phyloP scores from a whole-genome alignment of 2,888 invertebrate genomes.

The Caenorhabditis plicata region DNA sequence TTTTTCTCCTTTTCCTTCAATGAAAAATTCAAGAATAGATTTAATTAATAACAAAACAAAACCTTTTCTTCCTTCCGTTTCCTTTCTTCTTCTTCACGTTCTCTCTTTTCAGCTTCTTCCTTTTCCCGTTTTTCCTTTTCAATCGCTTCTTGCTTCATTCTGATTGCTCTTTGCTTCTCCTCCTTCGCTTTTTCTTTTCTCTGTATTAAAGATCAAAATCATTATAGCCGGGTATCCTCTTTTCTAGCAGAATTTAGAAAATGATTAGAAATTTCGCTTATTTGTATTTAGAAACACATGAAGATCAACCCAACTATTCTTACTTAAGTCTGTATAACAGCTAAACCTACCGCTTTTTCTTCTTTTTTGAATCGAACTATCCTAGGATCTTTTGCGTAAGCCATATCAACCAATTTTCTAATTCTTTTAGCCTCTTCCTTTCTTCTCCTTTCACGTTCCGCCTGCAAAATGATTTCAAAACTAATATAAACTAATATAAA shows the following conservation, averaged over 20 bases:
- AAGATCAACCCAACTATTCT: background rate
- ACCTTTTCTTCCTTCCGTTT: conserved; percentile 29
- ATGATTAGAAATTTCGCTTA: background rate
- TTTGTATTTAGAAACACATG: background rate
- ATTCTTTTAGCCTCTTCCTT: conserved; percentile 95
- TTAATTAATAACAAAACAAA: background rate
- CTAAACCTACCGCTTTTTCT: conserved; percentile 78
- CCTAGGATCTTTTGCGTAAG: conserved; percentile 89
- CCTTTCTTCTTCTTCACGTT: conserved; percentile 34
- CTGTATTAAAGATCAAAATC: conserved; percentile 18
- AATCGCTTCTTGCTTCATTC: conserved; percentile 40
- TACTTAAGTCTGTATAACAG: background rate
- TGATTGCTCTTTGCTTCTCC: conserved; percentile 29
- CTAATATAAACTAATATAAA: conserved; percentile 8
- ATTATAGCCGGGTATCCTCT: too few relatives aligned
- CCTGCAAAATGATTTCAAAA: conserved; percentile 59
- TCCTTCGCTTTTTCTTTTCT: conserved; percentile 43
- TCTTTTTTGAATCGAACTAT: conserved; percentile 89
- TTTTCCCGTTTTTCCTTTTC: conserved; percentile 42
- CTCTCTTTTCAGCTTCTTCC: conserved; percentile 48
- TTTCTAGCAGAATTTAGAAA: background rate
- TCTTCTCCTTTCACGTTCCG: conserved; percentile 84
- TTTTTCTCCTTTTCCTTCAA: conserved; percentile 56
- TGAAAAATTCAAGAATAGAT: background rate
- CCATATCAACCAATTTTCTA: conserved; percentile 85